A percentile compares a stretch with the other conserved stretches of the same genome.
Conservation (phyloP, 2,113 vertebrate species). For the Silurus meridionalis region DNA sequence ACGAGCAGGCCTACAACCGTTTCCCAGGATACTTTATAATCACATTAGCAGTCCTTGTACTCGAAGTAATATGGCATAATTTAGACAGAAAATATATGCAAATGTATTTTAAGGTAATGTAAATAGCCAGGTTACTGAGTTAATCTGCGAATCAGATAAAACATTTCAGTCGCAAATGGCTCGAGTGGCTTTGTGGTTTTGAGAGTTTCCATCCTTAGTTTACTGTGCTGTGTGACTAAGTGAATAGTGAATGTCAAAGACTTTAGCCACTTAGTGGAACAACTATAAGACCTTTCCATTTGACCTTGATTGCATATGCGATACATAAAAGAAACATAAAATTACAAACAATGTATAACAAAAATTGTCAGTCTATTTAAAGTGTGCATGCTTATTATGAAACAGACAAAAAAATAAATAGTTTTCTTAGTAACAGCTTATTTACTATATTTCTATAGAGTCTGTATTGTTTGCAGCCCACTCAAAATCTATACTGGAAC, state of each 20-base stretch:
- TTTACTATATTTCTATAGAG: background rate
- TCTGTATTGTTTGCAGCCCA: background rate
- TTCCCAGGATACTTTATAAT: background rate
- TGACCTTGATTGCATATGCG: background rate
- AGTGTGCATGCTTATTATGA: background rate
- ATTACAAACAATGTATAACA: background rate
- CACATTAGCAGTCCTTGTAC: background rate
- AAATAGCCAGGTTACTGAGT: slow-evolving; percentile 7
- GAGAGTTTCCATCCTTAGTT: slow-evolving; percentile 52
- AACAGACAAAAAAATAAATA: background rate
- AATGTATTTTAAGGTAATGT: background rate
- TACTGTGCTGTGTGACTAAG: slow-evolving; percentile 25
- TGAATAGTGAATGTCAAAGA: slow-evolving; percentile 37
- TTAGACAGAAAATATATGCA: background rate
- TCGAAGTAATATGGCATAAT: background rate
- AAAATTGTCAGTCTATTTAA: background rate
- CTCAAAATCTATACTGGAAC: background rate
- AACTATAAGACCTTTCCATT: slow-evolving; percentile 38
- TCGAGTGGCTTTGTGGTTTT: slow-evolving; percentile 49
- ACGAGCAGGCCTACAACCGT: background rate
- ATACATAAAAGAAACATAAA: background rate
- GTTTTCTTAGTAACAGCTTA: background rate
- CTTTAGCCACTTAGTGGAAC: slow-evolving; percentile 42
- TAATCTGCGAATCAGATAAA: slow-evolving; percentile 34
- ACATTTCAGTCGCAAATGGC: slow-evolving; percentile 37